phyloP scores from a whole-genome alignment of 2,113 vertebrate genomes.

The Bettongia penicillata region DNA sequence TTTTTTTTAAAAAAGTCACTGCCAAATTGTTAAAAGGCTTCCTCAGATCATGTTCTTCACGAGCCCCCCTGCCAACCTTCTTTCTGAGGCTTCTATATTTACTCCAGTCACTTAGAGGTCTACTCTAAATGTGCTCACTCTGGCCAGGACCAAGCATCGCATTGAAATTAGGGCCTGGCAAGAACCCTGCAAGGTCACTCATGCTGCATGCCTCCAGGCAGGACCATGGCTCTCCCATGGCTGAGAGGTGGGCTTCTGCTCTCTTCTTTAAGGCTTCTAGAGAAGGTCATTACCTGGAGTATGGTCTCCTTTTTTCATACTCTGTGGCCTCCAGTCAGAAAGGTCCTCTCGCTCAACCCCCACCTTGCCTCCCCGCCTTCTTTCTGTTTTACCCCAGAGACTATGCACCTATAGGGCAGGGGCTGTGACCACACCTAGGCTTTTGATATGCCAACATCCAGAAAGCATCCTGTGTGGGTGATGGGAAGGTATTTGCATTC shows the following conservation, averaged over 20 bases:
- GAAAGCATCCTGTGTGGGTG: neutral
- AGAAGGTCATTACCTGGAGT: neutral
- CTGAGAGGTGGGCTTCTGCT: neutral
- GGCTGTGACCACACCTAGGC: conserved; percentile 50
- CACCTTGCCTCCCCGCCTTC: too few relatives aligned
- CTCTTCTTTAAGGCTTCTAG: neutral
- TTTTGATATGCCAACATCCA: neutral
- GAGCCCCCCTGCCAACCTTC: neutral
- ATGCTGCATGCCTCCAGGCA: neutral
- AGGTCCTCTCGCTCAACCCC: neutral
- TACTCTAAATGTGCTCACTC: neutral
- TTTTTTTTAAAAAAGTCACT: neutral
- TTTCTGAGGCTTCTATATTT: neutral
- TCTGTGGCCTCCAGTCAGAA: conserved; percentile 29
- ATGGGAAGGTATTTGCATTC: neutral
- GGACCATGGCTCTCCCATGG: neutral
- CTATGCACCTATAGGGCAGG: conserved; percentile 26
- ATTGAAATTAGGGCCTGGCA: neutral
- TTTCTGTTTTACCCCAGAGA: neutral
- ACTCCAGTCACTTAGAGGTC: neutral
- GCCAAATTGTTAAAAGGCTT: neutral
- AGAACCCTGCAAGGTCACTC: neutral
- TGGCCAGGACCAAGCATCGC: neutral
- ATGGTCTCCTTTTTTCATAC: conserved; percentile 24
- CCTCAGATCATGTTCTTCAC: neutral